Base-by-base conservation (phyloP, 53 echinoderm and acorn worm species). In the Luidia sarsii region DNA sequence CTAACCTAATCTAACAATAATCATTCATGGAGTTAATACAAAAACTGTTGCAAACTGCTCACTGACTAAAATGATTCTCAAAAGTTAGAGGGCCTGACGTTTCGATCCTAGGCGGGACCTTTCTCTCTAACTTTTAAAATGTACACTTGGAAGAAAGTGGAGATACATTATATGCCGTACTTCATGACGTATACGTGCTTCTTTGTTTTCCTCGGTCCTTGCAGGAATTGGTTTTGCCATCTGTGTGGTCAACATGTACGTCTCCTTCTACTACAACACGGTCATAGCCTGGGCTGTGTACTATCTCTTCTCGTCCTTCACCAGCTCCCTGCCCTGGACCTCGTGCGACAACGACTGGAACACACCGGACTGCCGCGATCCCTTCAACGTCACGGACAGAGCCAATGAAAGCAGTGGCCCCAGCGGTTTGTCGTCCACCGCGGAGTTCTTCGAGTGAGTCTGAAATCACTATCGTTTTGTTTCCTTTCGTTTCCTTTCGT, bases 261-360 rank as follows among this genome's bases (percentile, higher is more conserved):
- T 92, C 0, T 90, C 90, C 20, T 93, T 96, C 68, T 96, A 82
- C 80, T 96, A 96, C 86, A 93, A 93, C 65, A 96, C 96, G 11
- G 83, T 93, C 64, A 96, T 93, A 27, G 92, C 92, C 1, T 96
- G 93, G 93, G 63, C 96, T 0, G 71, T 96, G 8, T 96, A 96
- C 57, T 96, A 96, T 39, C 81, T 96, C 15, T 50, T 96, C 39
- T 82, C 85, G 1, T 90, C 96, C 7, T 96, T 96, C 51, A 92
- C 81, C 14, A 54, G 69, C 8, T 68, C 68, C 0, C 77, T 96
- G 13, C 96, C 96, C 25, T 96, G 96, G 96, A 93, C 90, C 1
- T 83, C 84, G 1, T 96, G 96, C 48, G 86, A 69, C 53, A 93
- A 96, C 66, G 11, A 70, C 2, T 96, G 96, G 96, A 96, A 96